Evolutionary conservation across 2,113 vertebrate genomes (phyloP).

Genomic region (Tupaia tana): DNA sequence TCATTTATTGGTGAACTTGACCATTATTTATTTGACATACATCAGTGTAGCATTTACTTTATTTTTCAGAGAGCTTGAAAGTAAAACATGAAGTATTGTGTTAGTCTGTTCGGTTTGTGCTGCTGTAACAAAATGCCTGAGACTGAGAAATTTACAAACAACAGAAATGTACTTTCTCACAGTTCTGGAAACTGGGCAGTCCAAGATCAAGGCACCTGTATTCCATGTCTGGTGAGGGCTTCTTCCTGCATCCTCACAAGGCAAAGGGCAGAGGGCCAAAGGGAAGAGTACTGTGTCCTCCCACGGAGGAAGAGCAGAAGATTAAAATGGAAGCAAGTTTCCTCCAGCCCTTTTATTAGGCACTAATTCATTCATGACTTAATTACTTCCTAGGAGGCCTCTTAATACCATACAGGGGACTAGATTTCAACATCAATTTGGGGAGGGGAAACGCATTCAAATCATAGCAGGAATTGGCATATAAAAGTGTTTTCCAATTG

Average conservation of each 20-base stretch:
- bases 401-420: not conserved
- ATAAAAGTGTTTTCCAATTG: not conserved
- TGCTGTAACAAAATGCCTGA: not conserved
- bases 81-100: not conserved
- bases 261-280: too few species aligned
- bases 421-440: not conserved
- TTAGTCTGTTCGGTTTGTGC: not conserved
- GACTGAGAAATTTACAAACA: not conserved
- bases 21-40: constrained; percentile 10
- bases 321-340: not conserved
- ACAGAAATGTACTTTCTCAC: not conserved
- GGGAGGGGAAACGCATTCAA: not conserved
- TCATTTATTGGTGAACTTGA: constrained; percentile 20
- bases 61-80: constrained; percentile 40
- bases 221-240: not conserved
- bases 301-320: not conserved
- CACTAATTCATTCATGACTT: not conserved
- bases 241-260: too few species aligned
- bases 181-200: not conserved
- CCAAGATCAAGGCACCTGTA: not conserved
- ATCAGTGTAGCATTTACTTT: not conserved
- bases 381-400: not conserved
- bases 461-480: not conserved
- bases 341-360: not conserved
- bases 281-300: not conserved